Conservation (phyloP, 2,797 vertebrate species). For the Eospalax fontanierii region DNA sequence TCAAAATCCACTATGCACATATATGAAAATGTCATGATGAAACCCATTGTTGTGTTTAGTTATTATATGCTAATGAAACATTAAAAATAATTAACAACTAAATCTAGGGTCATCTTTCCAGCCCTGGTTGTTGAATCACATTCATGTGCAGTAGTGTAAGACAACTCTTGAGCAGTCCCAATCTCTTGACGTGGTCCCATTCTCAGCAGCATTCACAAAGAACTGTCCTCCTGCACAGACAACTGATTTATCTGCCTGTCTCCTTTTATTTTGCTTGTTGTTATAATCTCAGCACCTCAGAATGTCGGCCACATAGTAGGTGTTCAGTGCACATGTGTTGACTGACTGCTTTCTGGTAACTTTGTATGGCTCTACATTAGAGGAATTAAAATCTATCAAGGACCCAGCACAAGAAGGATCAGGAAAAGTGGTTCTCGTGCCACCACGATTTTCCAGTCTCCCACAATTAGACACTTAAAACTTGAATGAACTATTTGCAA, state of each 20-base stretch:
- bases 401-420: not conserved
- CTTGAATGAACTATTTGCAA: slow-evolving; percentile 62
- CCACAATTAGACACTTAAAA: not conserved
- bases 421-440: not conserved
- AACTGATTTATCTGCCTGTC: not conserved
- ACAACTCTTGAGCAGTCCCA: not conserved
- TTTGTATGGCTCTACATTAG: not conserved
- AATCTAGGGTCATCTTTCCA: not conserved
- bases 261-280: slow-evolving; percentile 28
- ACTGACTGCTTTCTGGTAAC: not conserved
- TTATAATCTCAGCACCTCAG: not conserved
- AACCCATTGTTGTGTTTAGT: not conserved
- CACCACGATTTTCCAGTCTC: fast-evolving
- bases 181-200: not conserved
- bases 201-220: not conserved
- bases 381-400: not conserved
- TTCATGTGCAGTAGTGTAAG: not conserved
- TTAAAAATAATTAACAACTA: not conserved
- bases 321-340: not conserved
- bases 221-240: not conserved
- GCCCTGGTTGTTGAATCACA: not conserved
- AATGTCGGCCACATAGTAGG: not conserved
- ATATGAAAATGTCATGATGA: not conserved
- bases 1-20: not conserved
- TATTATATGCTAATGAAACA: not conserved